A percentile compares a stretch with the other conserved stretches of the same genome.
Evolutionary conservation across 2,888 invertebrate species (phyloP).

Genomic region (Lissocephala sabroskyi): DNA sequence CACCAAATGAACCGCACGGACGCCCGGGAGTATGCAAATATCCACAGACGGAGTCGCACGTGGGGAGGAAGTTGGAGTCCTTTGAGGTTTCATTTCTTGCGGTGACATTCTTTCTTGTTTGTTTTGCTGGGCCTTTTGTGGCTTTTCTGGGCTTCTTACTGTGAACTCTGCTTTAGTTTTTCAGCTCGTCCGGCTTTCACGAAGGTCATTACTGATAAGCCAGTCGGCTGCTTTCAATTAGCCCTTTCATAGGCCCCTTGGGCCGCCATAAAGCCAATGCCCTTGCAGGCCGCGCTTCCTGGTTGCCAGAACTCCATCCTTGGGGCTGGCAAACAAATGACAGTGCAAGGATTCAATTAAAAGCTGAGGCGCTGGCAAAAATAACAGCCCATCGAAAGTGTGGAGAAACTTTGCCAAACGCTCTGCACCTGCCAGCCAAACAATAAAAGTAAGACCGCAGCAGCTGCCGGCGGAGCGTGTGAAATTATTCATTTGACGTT

Average conservation of each 20-base stretch:
- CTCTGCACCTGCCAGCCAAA: conserved; percentile 23
- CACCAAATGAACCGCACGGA: conserved; percentile 25
- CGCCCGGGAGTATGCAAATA: conserved; percentile 33
- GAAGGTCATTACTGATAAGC: conserved; percentile 61
- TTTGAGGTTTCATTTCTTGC: conserved; percentile 21
- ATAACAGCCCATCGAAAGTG: conserved; percentile 16
- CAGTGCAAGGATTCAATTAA: conserved; percentile 28
- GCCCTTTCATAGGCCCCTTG: not conserved
- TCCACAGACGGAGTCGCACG: conserved; percentile 24
- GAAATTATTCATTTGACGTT: conserved; percentile 61
- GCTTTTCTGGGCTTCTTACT: conserved; percentile 14
- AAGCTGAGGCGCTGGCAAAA: conserved; percentile 1
- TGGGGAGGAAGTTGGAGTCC: conserved; percentile 21
- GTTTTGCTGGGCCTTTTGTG: not conserved
- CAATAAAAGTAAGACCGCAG: conserved; percentile 28
- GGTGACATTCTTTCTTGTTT: conserved; percentile 7
- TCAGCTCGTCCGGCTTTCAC: conserved; percentile 1
- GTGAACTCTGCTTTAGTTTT: not conserved
- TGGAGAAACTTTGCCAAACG: conserved; percentile 7
- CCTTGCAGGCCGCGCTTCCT: not conserved
- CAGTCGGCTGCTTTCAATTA: conserved; percentile 14
- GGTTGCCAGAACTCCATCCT: not conserved
- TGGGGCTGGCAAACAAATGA: too few relatives aligned
- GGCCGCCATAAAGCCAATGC: not conserved
- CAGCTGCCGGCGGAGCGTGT: conserved; percentile 28